Evolutionary conservation across 2,113 vertebrate genomes (phyloP).

Genomic region (Aix galericulata): DNA sequence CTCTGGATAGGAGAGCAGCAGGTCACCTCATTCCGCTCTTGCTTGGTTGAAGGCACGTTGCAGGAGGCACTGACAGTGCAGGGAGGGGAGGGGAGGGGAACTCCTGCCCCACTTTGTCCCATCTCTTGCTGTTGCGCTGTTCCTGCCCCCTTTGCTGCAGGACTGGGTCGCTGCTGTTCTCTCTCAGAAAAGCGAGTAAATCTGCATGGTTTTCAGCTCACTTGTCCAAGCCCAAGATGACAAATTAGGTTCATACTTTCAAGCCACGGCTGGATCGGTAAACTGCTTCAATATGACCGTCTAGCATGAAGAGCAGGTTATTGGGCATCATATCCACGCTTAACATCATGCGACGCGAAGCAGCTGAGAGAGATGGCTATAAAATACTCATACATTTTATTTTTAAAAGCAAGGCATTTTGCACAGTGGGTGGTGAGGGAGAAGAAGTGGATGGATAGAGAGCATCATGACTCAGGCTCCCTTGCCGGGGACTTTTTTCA

Average conservation of each 20-base stretch:
- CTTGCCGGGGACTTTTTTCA: background rate
- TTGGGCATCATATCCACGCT: no score
- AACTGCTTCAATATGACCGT: fast-evolving
- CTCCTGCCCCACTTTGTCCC: background rate
- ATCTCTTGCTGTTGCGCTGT: fast-evolving
- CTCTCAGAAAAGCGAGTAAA: background rate
- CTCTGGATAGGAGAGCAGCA: background rate
- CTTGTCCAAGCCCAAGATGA: background rate
- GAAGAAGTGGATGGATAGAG: background rate
- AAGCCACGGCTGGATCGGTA: background rate
- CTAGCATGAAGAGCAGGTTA: no score
- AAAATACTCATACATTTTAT: background rate
- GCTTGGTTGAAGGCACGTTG: no score
- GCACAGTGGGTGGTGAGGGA: background rate
- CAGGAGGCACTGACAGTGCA: fast-evolving
- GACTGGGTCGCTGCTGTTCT: fast-evolving
- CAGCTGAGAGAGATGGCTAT: background rate
- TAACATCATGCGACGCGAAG: background rate
- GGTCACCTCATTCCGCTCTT: background rate
- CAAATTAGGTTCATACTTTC: background rate
- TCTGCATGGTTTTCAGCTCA: background rate
- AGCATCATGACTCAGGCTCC: slow-evolving; percentile 50
- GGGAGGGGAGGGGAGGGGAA: background rate
- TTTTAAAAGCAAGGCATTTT: background rate
- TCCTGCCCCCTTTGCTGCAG: background rate